Evolutionary conservation across 2,797 vertebrate genomes (phyloP).

Genomic region (Syndactyla subalaris): DNA sequence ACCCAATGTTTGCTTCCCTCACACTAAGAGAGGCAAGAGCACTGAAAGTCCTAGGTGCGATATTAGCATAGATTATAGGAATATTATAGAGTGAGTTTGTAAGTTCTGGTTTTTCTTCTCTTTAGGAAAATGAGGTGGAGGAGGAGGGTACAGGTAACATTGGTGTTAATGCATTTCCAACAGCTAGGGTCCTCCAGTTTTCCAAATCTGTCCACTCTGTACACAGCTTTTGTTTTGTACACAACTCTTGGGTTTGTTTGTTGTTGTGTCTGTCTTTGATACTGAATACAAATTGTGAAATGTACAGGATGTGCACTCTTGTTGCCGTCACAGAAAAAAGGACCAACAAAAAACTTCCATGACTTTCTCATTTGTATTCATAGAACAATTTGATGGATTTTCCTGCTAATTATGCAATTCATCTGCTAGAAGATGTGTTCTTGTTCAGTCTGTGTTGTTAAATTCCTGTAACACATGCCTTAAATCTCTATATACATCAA

Average conservation of each 20-base stretch:
- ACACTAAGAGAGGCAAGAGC: background rate
- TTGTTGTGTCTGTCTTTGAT: background rate
- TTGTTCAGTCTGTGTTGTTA: background rate
- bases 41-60: background rate
- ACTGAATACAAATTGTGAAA: background rate
- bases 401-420: slow-evolving; percentile 3
- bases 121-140: background rate
- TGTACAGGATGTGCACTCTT: background rate
- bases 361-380: background rate
- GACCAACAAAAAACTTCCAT: background rate
- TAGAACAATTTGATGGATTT: background rate
- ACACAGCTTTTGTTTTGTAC: background rate
- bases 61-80: background rate
- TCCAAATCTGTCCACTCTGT: background rate
- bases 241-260: background rate
- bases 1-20: background rate
- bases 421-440: background rate
- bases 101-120: background rate
- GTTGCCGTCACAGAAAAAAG: background rate
- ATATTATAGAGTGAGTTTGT: background rate
- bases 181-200: background rate
- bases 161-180: background rate
- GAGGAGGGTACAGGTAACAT: background rate
- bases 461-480: background rate
- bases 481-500: slow-evolving; percentile 3